Conservation (phyloP, 2,888 invertebrate species). For the Aphidius colemani region DNA sequence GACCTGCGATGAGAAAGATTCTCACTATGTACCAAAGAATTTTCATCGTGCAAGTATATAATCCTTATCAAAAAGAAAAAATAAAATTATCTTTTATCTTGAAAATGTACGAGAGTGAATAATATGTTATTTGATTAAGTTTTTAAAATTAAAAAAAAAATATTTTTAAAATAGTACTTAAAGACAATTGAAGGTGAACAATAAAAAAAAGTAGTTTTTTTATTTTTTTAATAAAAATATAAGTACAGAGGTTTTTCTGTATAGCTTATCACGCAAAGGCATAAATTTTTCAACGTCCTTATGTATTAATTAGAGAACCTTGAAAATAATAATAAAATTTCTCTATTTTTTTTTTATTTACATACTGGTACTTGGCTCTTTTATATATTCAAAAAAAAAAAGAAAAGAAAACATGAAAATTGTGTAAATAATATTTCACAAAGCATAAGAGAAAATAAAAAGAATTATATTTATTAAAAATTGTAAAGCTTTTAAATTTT, state of each 20-base stretch:
- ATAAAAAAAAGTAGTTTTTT: too few relatives aligned
- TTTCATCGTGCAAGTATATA: too few relatives aligned
- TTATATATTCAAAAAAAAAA: neutral
- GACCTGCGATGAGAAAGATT: neutral
- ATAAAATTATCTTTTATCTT: too few relatives aligned
- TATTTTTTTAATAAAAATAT: too few relatives aligned
- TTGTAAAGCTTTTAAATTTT: conserved; percentile 14
- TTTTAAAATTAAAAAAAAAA: too few relatives aligned
- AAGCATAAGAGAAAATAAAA: neutral
- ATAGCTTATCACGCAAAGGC: conserved; percentile 17
- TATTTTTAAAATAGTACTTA: too few relatives aligned
- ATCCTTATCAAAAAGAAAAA: too few relatives aligned
- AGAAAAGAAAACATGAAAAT: conserved; percentile 10
- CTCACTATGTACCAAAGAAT: neutral
- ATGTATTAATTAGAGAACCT: conserved; percentile 26
- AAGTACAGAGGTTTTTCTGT: too few relatives aligned
- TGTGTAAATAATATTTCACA: neutral
- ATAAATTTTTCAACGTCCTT: conserved; percentile 28
- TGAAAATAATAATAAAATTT: conserved; percentile 16
- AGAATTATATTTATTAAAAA: too few relatives aligned
- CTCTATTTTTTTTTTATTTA: neutral
- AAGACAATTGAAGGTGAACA: too few relatives aligned
- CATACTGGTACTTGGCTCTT: conserved; percentile 11
- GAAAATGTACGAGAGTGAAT: too few relatives aligned
- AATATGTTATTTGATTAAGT: too few relatives aligned